Conservation (phyloP, 2,888 invertebrate genomes). For the Mayetiola destructor region DNA sequence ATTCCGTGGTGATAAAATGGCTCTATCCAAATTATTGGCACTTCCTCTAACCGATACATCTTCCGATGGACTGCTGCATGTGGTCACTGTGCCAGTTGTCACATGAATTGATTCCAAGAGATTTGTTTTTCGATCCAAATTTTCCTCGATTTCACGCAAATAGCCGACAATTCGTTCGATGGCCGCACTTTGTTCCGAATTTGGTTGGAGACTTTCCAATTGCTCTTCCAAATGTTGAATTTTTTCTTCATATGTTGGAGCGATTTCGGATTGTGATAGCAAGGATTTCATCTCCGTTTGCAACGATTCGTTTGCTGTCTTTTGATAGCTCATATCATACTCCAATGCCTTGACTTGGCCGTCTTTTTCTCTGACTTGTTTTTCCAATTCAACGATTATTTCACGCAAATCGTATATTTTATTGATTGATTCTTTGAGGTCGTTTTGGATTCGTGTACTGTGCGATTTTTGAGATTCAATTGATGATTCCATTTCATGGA, state of each 20-base stretch:
- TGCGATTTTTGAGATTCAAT: constrained; percentile 46
- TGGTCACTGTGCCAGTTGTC: constrained; percentile 41
- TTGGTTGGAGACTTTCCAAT: constrained; percentile 36
- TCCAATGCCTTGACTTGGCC: constrained; percentile 38
- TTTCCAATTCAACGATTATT: constrained; percentile 61
- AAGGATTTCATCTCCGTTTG: constrained; percentile 30
- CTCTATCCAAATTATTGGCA: constrained; percentile 15
- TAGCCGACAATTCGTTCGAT: constrained; percentile 38
- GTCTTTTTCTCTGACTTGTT: constrained; percentile 55
- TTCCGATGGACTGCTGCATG: constrained; percentile 65
- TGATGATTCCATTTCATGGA: constrained; percentile 50
- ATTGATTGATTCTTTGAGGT: constrained; percentile 59
- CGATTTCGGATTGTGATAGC: constrained; percentile 27
- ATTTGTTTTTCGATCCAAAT: constrained; percentile 54
- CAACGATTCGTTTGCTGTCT: constrained; percentile 29
- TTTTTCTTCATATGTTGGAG: constrained; percentile 27
- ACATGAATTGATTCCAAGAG: constrained; percentile 59
- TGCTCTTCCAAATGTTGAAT: constrained; percentile 36
- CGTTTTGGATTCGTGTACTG: constrained; percentile 50
- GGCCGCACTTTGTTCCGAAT: constrained; percentile 36
- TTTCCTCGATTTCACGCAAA: constrained; percentile 48
- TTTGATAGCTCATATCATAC: constrained; percentile 28
- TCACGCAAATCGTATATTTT: constrained; percentile 61
- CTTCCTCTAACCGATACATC: constrained; percentile 55
- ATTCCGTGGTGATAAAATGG: constrained; percentile 31